Evolutionary conservation across 2,113 vertebrate genomes (phyloP).

Genomic region (Oceanodroma tethys): DNA sequence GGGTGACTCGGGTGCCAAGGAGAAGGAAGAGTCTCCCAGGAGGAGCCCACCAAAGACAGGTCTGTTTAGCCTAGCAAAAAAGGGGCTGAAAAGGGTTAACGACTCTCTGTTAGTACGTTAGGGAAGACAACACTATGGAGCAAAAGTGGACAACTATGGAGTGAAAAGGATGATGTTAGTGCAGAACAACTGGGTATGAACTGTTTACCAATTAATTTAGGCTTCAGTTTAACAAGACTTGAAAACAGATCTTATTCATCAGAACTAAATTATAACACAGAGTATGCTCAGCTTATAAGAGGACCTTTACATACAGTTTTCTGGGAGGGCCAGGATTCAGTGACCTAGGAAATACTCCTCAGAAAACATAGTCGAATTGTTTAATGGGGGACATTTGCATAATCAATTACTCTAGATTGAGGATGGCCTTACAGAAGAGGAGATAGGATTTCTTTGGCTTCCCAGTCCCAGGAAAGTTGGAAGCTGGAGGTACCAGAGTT

Average conservation of each 20-base stretch:
- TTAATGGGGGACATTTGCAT: neutral
- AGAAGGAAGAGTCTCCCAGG: neutral
- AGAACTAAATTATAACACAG: neutral
- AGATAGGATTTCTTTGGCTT: neutral
- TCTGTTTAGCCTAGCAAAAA: neutral
- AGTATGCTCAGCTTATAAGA: neutral
- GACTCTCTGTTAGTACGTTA: neutral
- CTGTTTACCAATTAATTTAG: neutral
- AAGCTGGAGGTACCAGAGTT: neutral
- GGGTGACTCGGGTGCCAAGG: neutral
- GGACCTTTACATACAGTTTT: neutral
- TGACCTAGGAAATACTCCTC: neutral
- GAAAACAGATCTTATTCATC: neutral
- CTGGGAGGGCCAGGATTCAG: neutral
- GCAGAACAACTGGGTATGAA: neutral
- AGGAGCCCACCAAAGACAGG: neutral
- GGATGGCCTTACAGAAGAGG: neutral
- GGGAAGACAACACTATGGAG: neutral
- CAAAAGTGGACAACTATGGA: neutral
- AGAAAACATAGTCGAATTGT: neutral
- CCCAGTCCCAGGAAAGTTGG: neutral
- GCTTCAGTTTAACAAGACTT: neutral
- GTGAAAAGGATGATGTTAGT: neutral
- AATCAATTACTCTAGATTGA: neutral
- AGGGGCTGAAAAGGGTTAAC: neutral